Base-by-base conservation (phyloP, 2,888 invertebrate species). In the Tetanocera ferruginea region DNA sequence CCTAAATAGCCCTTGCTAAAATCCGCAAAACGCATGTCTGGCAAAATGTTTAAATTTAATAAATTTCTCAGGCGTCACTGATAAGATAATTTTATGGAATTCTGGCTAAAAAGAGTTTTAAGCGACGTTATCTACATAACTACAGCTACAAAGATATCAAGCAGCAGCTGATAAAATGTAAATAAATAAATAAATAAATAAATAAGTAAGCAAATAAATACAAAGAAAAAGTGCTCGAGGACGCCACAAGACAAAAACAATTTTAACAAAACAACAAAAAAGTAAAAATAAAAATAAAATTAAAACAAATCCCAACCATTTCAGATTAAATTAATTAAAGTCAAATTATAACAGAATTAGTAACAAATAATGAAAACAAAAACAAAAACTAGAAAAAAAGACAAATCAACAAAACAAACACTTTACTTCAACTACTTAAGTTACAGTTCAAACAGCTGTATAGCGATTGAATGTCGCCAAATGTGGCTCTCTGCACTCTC, bases 81-180 rank as follows among this genome's bases (percentile, higher is more conserved):
- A 66, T 66, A 66, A 66, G 64, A 31, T 66, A 34, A 60, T 31
- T 14, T 19, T 19, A 31, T n/a, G 19, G 9, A 37, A 66, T 6
- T 37, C n/a, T n/a, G 37, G 64, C 64, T 66, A 3, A 5, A 31
- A 28, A 17, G n/a, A 6, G 5, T 9, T 31, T 5, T 14, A 31
- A 28, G 19, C 64, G n/a, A 34, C n/a, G 64, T 31, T 64, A 64
- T 64, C 64, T 34, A n/a, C 34, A 1, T 19, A 17, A 62, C 62
- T 28, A n/a, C 31, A 34, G 64, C 64, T 34, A 66, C 37, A 66
- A 66, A 66, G 64, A 66, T n/a, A 66, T 19, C 34, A n/a, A 37
- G 3, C 34, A 17, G 64, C 64, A 66, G 34, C 5, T 34, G 64
- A 66, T 66, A 66, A 66, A 31, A 37, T 19, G 9, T 66, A 28